Percentiles rank a stretch among this genome's conserved stretches.
Evolutionary conservation across 2,888 invertebrate genomes (phyloP).

Genomic region (Caenorhabditis sinica): DNA sequence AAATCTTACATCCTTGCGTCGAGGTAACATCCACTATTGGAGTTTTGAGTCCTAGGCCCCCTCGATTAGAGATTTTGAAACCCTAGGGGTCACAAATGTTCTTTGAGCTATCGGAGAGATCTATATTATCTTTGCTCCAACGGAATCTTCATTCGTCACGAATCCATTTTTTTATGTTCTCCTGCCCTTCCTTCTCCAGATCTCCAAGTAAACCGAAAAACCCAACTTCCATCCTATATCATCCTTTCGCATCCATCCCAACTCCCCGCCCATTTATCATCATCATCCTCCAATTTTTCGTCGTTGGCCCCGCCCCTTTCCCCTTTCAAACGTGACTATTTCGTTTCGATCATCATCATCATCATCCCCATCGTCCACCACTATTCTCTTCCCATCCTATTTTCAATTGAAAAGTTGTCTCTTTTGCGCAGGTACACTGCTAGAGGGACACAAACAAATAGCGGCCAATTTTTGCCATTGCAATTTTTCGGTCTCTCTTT

Average conservation of each 20-base stretch:
- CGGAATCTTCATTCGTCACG: no score
- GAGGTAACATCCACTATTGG: no score
- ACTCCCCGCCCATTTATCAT: background rate
- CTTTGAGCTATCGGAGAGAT: no score
- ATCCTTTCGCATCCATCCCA: background rate
- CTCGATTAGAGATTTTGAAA: no score
- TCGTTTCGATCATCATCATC: slow-evolving; percentile 15
- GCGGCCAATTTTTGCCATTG: slow-evolving; percentile 61
- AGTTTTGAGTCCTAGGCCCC: no score
- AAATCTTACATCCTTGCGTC: no score
- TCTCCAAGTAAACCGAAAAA: no score
- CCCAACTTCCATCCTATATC: no score
- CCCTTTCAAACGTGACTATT: background rate
- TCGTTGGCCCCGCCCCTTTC: background rate
- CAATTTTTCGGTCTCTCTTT: slow-evolving; percentile 5
- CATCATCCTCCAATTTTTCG: background rate
- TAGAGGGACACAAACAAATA: slow-evolving; percentile 55
- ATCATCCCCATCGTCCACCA: background rate
- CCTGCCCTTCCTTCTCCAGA: no score
- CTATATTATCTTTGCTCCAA: no score
- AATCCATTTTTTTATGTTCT: no score
- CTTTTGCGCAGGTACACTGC: background rate
- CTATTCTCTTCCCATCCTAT: slow-evolving; percentile 12
- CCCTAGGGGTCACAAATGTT: no score
- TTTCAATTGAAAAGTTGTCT: background rate